These are phyloP conservation scores for Heliconius ismenius DNA, from an alignment of 2,888 invertebrate species.

Conservation along the genomic window DNA sequence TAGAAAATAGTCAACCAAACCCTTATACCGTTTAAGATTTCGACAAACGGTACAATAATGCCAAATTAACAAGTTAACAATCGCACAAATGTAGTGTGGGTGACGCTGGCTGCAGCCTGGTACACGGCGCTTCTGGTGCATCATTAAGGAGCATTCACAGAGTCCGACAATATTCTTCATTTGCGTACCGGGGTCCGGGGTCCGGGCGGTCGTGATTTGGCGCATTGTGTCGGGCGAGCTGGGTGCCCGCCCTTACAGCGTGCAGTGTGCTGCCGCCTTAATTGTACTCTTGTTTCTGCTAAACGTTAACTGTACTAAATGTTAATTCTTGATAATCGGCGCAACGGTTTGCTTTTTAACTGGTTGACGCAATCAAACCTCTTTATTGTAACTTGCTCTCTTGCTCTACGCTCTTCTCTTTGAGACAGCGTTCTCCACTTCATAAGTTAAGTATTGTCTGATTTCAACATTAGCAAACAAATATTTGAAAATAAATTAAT, in stretches of 20 bases:
- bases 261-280: slow-evolving; percentile 71
- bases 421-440: not conserved
- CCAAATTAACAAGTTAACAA: slow-evolving; percentile 72
- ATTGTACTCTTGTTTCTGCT: slow-evolving; percentile 76
- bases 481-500: not conserved
- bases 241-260: slow-evolving; percentile 64
- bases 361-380: slow-evolving; percentile 16
- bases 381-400: slow-evolving; percentile 4
- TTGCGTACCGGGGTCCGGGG: slow-evolving; percentile 62
- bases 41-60: slow-evolving; percentile 60
- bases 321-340: slow-evolving; percentile 32
- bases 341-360: slow-evolving; percentile 19
- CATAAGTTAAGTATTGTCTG: not conserved
- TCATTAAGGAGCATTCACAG: slow-evolving; percentile 80
- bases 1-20: not conserved
- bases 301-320: slow-evolving; percentile 40
- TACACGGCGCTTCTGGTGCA: slow-evolving; percentile 57
- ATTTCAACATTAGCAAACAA: not conserved
- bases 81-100: slow-evolving; percentile 71
- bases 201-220: slow-evolving; percentile 72
- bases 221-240: slow-evolving; percentile 69
- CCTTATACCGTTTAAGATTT: slow-evolving; percentile 28
- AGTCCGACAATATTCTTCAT: slow-evolving; percentile 82
- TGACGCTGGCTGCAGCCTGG: slow-evolving; percentile 53
- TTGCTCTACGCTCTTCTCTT: no score